These are phyloP conservation scores for Danio jaintianensis DNA, from an alignment of 2,797 vertebrate species.

Conservation along the genomic window DNA sequence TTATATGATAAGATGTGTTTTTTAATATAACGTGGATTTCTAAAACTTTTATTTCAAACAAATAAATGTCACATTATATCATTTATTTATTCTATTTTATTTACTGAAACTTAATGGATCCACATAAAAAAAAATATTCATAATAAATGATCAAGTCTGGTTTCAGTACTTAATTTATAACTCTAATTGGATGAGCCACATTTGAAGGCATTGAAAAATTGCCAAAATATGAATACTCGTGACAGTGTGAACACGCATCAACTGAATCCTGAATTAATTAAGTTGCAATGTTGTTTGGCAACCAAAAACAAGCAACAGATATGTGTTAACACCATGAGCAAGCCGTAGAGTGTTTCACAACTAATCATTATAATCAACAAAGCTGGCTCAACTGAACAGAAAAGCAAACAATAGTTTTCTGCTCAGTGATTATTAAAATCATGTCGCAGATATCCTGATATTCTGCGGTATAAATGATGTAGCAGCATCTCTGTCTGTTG, in stretches of 20 bases:
- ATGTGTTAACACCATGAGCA: neutral
- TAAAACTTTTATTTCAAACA: too few species aligned
- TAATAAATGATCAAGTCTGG: neutral
- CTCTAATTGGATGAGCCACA: neutral
- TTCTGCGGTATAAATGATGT: neutral
- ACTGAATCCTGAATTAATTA: conserved; percentile 9
- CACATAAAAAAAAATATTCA: neutral
- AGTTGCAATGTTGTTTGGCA: neutral
- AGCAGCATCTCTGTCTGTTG: neutral
- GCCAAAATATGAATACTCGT: neutral
- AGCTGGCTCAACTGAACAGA: conserved; percentile 11
- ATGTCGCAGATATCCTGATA: neutral
- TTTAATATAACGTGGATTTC: neutral
- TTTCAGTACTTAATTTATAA: neutral
- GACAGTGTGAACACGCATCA: conserved; percentile 18
- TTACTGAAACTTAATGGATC: neutral
- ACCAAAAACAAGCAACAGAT: neutral
- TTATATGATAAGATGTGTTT: neutral
- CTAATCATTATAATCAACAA: conserved; percentile 18
- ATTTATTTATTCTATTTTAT: neutral
- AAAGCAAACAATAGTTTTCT: conserved; percentile 3
- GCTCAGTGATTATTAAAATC: conserved; percentile 1
- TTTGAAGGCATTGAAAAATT: neutral
- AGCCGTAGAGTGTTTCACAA: neutral
- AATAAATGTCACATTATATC: neutral